Evolutionary conservation across 2,113 vertebrate species (phyloP), one percentile per base, ranked within the genome.

Genomic region (Ophthalmolycus amberensis): DNA sequence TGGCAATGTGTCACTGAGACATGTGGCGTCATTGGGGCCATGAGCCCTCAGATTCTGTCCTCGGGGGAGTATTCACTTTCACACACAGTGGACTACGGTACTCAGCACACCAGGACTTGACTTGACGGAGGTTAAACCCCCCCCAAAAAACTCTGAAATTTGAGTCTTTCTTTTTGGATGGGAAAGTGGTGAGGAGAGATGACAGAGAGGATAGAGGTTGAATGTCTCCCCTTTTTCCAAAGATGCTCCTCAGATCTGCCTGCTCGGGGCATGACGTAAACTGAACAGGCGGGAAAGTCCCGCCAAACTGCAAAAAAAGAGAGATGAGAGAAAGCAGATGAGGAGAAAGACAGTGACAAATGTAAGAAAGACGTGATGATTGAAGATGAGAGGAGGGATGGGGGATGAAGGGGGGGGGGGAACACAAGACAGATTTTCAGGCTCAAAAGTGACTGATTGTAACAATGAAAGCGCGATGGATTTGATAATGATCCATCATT

Each of bases 31-130:
- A 75, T 1, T 77, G 64, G 73, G 75, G 48, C 59, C 67, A 27
- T 25, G 56, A 81, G 70, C 18, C 34, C 62, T 80, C 65, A 10
- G 37, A 32, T 56, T 50, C 38, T 84, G 77, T 79, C 75, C 71
- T 81, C 68, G n/a, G 46, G 89, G 84, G 80, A 90, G 71, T 80
- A 89, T 88, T 77, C 37, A 3, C 54, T 89, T 88, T 86, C 82
- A 88, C 71, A 71, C 71, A 38, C 77, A 77, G 58, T 20, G 32
- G 34, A 67, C 52, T n/a, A 59, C n/a, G n/a, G n/a, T n/a, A n/a
- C 54, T 77, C 54, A 77, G 74, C 27, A 29, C 50, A 50, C 4
- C 29, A 25, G 34, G 74, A 40, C 25, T 79, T n/a, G 9, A 54
- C 29, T 83, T 56, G 18, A 73, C 20, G 15, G 44, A 46, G 4